Base-by-base conservation (phyloP, 1,140 invertebrate species). In the Papilio helenus region DNA sequence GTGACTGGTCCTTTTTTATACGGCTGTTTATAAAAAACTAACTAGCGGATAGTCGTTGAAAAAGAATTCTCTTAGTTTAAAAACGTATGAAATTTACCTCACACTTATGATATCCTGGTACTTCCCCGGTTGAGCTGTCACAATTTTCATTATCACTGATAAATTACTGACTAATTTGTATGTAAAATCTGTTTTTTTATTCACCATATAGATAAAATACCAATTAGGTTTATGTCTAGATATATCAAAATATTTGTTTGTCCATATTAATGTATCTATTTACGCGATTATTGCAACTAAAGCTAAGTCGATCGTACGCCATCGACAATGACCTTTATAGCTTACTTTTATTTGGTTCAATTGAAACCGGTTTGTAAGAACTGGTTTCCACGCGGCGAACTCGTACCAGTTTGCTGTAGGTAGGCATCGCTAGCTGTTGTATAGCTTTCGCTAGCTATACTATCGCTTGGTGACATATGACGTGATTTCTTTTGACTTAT, bases 291-390 rank as follows among this genome's bases (percentile, higher is more conserved):
- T 34, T 71, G 4, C 20, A 26, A 49, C 44, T 44, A 49, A 74
- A 76, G 81, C 72, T 44, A 77, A 78, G 61, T 68, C 65, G 76
- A 79, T 81, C 79, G 79, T 86, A 74, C 85, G 79, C 81, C 87
- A 88, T 89, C 89, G 90, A 80, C 89, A 90, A 87, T 92, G 90
- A 92, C 90, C 90, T 92, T 92, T 92, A 87, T 81, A 86, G 79
- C 44, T 83, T 81, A 89, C 87, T 91, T 87, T 90, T 90, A 92
- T 90, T 90, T 90, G 79, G 90, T 88, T 87, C 83, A 89, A 85
- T 84, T 86, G 83, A 77, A 90, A 92, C 90, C 89, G 87, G 90
- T 92, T 89, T 76, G 81, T 65, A 80, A 72, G 84, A 84, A 88
- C 87, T 80, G 80, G 86, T 87, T 89, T 86, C 81, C 83, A 83